Evolutionary conservation across 2,888 invertebrate genomes (phyloP).

Genomic region (Dilophus febrilis): DNA sequence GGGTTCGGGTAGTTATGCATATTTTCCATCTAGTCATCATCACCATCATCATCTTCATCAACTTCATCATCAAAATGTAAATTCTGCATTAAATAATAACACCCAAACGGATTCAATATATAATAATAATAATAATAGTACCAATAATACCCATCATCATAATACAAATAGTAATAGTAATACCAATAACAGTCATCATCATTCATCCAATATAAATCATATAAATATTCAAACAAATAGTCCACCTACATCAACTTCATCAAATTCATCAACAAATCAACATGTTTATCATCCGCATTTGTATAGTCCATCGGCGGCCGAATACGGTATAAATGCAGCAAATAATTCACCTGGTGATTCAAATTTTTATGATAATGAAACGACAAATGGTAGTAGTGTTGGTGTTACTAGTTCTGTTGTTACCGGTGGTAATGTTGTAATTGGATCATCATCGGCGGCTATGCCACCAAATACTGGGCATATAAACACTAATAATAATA

Average conservation of each 20-base stretch:
- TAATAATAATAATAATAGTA: no score
- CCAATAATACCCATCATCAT: constrained; percentile 3
- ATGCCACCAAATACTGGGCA: no score
- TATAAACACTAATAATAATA: neutral
- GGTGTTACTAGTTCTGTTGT: no score
- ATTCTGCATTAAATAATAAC: constrained; percentile 2
- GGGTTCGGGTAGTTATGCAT: constrained; percentile 12
- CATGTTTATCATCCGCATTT: constrained; percentile 22
- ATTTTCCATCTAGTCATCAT: constrained; percentile 14
- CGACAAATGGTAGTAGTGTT: neutral
- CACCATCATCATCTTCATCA: constrained; percentile 16
- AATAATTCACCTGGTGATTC: constrained; percentile 26
- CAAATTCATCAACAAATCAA: neutral
- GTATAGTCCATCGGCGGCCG: constrained; percentile 30
- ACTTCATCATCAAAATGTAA: constrained; percentile 11
- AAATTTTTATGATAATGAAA: constrained; percentile 5
- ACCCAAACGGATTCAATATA: constrained; percentile 1
- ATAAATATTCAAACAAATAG: neutral
- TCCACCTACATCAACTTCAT: constrained; percentile 5
- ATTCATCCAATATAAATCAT: neutral
- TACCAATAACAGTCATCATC: neutral
- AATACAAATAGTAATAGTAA: no score
- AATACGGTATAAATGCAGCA: constrained; percentile 27
- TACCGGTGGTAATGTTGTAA: neutral
- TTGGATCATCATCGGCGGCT: no score